phyloP scores from a whole-genome alignment of 2,797 vertebrate genomes.

The Pseudochromis fuscus region DNA sequence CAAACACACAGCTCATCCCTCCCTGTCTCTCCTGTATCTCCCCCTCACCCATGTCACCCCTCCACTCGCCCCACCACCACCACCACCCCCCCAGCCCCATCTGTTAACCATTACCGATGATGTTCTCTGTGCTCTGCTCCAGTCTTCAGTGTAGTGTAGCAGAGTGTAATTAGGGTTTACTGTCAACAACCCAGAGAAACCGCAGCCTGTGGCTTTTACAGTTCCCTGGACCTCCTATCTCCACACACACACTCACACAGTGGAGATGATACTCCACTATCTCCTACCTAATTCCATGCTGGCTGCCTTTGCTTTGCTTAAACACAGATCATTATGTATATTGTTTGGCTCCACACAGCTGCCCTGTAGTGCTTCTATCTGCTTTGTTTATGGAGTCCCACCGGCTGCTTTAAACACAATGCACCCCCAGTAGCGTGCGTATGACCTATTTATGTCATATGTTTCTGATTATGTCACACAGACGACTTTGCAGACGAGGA shows the following conservation, averaged over 20 bases:
- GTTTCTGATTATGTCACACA: constrained; percentile 82
- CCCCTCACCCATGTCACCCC: constrained; percentile 6
- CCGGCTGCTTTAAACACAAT: constrained; percentile 12
- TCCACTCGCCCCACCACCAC: background rate
- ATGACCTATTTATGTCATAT: constrained; percentile 50
- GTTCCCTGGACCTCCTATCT: constrained; percentile 65
- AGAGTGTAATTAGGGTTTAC: constrained; percentile 82
- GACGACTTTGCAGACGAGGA: constrained; percentile 98
- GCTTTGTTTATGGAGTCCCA: constrained; percentile 27
- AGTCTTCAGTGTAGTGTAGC: constrained; percentile 69
- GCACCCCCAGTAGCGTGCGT: constrained; percentile 1
- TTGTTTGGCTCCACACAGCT: background rate
- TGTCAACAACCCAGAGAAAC: constrained; percentile 81
- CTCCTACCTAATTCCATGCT: constrained; percentile 6
- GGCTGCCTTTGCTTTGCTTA: constrained; percentile 19
- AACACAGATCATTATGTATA: constrained; percentile 6
- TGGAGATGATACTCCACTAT: constrained; percentile 38
- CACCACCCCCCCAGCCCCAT: constrained; percentile 58
- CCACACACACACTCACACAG: constrained; percentile 49
- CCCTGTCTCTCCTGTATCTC: constrained; percentile 24
- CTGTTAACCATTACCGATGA: constrained; percentile 81
- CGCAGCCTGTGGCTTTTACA: constrained; percentile 76
- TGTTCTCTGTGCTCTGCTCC: constrained; percentile 65
- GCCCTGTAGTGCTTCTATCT: constrained; percentile 4
- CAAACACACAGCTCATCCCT: constrained; percentile 60